phyloP scores from a whole-genome alignment of 2,797 vertebrate species.

The Sebastolobus alascanus region DNA sequence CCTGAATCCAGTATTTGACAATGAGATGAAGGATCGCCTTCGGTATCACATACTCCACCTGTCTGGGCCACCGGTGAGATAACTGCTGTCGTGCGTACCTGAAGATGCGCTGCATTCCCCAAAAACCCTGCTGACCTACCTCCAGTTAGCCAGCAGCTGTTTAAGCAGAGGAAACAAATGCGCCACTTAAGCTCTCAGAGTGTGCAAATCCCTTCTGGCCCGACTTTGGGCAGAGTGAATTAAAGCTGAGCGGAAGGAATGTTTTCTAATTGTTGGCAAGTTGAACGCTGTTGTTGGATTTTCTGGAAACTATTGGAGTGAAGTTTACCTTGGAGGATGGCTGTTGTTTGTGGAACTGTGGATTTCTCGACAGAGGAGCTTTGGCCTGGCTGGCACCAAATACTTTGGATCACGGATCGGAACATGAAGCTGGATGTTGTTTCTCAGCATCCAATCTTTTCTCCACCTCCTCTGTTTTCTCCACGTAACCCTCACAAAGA shows the following conservation, averaged over 20 bases:
- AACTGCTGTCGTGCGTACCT: conserved; percentile 21
- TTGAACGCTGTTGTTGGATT: conserved; percentile 35
- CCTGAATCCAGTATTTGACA: background rate
- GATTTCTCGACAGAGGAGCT: conserved; percentile 42
- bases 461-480: conserved; percentile 22
- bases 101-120: conserved; percentile 19
- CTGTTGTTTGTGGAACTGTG: conserved; percentile 51
- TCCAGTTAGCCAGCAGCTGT: conserved; percentile 20
- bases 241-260: conserved; percentile 49
- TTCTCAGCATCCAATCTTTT: conserved; percentile 25
- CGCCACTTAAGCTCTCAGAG: conserved; percentile 22
- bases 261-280: conserved; percentile 41
- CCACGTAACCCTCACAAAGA: conserved; percentile 3
- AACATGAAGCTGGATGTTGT: conserved; percentile 47
- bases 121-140: background rate
- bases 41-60: background rate
- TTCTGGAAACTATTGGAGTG: conserved; percentile 50
- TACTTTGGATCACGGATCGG: conserved; percentile 36
- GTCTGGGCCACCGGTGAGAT: background rate
- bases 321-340: conserved; percentile 56
- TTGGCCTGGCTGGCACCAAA: conserved; percentile 34
- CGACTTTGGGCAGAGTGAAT: conserved; percentile 16
- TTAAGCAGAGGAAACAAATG: conserved; percentile 32
- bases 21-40: background rate
- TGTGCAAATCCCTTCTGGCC: conserved; percentile 32